Evolutionary conservation across 2,888 invertebrate species (phyloP).

Genomic region (Drosophila stalkeri): DNA sequence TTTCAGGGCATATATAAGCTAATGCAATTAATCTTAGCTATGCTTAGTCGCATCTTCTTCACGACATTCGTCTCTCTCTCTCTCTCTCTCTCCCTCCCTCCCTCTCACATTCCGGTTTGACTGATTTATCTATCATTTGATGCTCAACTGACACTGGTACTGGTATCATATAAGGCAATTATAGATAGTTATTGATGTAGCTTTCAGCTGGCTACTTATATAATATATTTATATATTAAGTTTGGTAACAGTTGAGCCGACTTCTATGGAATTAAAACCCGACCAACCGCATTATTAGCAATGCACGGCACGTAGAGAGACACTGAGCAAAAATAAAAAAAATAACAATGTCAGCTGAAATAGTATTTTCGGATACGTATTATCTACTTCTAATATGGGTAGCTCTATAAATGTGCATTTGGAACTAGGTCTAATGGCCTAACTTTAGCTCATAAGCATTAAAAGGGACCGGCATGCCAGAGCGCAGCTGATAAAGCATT

Average conservation of each 20-base stretch:
- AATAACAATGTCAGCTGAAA: conserved; percentile 16
- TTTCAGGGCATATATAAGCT: background rate
- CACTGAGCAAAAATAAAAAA: background rate
- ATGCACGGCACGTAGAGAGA: conserved; percentile 64
- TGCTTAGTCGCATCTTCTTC: background rate
- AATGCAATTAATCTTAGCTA: background rate
- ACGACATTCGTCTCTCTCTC: background rate
- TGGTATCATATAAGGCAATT: conserved; percentile 48
- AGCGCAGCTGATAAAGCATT: conserved; percentile 39
- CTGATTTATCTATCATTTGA: conserved; percentile 34
- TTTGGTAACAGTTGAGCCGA: conserved; percentile 38
- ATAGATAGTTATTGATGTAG: conserved; percentile 5
- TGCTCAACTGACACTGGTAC: conserved; percentile 28
- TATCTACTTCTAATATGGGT: conserved; percentile 26
- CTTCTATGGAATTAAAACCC: conserved; percentile 65
- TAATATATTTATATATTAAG: conserved; percentile 32
- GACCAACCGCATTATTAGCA: conserved; percentile 66
- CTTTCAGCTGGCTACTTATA: conserved; percentile 28
- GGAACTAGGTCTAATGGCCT: conserved; percentile 47
- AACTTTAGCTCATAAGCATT: conserved; percentile 62
- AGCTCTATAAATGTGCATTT: background rate
- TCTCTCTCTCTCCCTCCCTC: too few species aligned
- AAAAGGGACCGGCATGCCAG: conserved; percentile 65
- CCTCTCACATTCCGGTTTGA: conserved; percentile 32
- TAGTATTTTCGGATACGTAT: background rate